Conservation (phyloP, 2,888 invertebrate species). For the Synergus itoensis region DNA sequence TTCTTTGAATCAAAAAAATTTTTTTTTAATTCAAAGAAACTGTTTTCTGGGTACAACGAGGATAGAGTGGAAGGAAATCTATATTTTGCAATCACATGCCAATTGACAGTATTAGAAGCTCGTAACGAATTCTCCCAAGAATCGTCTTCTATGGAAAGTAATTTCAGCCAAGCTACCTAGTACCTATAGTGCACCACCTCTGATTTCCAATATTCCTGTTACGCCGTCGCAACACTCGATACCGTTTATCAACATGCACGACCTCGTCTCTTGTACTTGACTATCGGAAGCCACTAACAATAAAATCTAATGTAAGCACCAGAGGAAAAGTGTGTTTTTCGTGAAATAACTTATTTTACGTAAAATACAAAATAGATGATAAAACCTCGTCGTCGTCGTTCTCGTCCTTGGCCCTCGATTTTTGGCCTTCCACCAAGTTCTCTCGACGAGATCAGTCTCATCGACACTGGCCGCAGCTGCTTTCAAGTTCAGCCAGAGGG, state of each 20-base stretch:
- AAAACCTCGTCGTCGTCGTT: neutral
- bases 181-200: neutral
- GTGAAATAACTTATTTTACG: neutral
- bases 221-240: slow-evolving; percentile 16
- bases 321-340: neutral
- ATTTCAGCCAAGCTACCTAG: slow-evolving; percentile 25
- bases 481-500: slow-evolving; percentile 50
- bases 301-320: neutral
- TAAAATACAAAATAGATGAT: slow-evolving; percentile 1
- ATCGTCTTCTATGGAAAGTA: slow-evolving; percentile 19
- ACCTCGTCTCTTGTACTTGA: slow-evolving; percentile 21
- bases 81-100: neutral
- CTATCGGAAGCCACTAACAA: slow-evolving; percentile 13
- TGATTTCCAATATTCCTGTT: slow-evolving; percentile 33
- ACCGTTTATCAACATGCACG: slow-evolving; percentile 21
- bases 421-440: slow-evolving; percentile 57
- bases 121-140: neutral
- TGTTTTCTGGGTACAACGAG: neutral
- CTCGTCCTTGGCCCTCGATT: slow-evolving; percentile 51
- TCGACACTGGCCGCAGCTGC: slow-evolving; percentile 39
- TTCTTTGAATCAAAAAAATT: too few species aligned
- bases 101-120: neutral
- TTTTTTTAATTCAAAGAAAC: too few species aligned
- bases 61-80: neutral
- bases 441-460: slow-evolving; percentile 50